Conservation (phyloP, 2,797 vertebrate genomes). For the Phalloptychus januarius region DNA sequence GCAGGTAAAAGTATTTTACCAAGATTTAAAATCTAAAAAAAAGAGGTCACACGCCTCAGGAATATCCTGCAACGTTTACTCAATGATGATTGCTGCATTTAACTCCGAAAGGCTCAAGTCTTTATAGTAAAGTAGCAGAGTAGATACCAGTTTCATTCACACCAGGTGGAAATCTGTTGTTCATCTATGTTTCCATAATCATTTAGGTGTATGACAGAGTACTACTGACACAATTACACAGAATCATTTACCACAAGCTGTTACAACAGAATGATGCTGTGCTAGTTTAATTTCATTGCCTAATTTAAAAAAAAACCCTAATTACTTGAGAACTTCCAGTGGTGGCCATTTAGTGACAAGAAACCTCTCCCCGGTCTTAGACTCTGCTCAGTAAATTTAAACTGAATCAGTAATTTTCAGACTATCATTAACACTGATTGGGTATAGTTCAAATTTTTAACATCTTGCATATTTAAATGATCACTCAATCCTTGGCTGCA, state of each 20-base stretch:
- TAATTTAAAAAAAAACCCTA: constrained; percentile 18
- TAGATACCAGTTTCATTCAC: constrained; percentile 7
- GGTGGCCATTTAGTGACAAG: constrained; percentile 20
- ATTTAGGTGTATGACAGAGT: constrained; percentile 6
- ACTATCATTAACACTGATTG: constrained; percentile 20
- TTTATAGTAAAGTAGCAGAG: constrained; percentile 1
- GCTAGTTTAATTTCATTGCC: constrained; percentile 26
- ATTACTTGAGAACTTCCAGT: constrained; percentile 23
- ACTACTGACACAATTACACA: constrained; percentile 12
- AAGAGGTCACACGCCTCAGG: not conserved
- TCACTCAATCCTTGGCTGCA: constrained; percentile 25
- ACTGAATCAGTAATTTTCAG: constrained; percentile 26
- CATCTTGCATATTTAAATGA: constrained; percentile 18
- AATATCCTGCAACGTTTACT: constrained; percentile 18
- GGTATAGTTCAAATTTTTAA: constrained; percentile 7
- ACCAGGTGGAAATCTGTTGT: constrained; percentile 28
- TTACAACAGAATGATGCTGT: not conserved
- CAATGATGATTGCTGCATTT: constrained; percentile 27
- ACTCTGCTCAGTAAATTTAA: constrained; percentile 25
- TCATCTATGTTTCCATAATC: constrained; percentile 6
- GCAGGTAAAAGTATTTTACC: not conserved
- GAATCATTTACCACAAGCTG: constrained; percentile 14
- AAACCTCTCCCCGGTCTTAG: constrained; percentile 20
- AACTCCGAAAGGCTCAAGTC: constrained; percentile 8
- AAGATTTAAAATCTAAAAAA: not conserved